Evolutionary conservation across 2,888 invertebrate genomes (phyloP).

Genomic region (Drosophila fungiperda): DNA sequence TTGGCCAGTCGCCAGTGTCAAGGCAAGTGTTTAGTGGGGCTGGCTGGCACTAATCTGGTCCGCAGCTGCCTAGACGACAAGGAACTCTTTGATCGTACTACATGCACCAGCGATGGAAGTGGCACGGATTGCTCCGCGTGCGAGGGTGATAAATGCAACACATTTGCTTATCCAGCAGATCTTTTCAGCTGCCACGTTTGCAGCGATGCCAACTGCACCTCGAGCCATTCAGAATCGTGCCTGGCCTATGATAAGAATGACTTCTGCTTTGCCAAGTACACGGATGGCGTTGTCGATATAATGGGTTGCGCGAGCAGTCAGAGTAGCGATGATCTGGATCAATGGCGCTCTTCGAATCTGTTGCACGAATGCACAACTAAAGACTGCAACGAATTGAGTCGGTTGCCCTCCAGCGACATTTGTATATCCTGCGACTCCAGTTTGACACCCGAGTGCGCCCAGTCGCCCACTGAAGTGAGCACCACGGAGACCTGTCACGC

Average conservation of each 20-base stretch:
- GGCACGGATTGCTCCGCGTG: conserved; percentile 59
- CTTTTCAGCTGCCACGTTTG: conserved; percentile 79
- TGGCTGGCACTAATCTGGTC: conserved; percentile 56
- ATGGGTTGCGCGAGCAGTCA: conserved; percentile 79
- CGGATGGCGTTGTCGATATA: conserved; percentile 47
- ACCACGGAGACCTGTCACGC: conserved; percentile 57
- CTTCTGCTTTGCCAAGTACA: conserved; percentile 80
- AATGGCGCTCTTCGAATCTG: conserved; percentile 71
- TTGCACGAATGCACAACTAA: conserved; percentile 66
- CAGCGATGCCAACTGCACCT: conserved; percentile 52
- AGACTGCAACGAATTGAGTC: conserved; percentile 70
- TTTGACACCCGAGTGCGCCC: conserved; percentile 72
- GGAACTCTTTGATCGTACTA: conserved; percentile 65
- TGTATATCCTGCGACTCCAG: conserved; percentile 81
- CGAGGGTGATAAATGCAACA: conserved; percentile 65
- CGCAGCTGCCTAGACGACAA: conserved; percentile 83
- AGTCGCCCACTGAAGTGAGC: conserved; percentile 60
- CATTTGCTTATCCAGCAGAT: conserved; percentile 72
- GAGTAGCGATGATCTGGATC: conserved; percentile 58
- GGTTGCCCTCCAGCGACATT: conserved; percentile 59
- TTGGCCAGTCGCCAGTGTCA: conserved; percentile 71
- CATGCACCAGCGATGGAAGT: conserved; percentile 59
- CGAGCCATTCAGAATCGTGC: conserved; percentile 61
- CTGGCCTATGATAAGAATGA: conserved; percentile 65
- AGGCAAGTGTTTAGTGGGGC: conserved; percentile 79